phyloP scores from a whole-genome alignment of 2,113 vertebrate genomes.

The Lycaon pictus region DNA sequence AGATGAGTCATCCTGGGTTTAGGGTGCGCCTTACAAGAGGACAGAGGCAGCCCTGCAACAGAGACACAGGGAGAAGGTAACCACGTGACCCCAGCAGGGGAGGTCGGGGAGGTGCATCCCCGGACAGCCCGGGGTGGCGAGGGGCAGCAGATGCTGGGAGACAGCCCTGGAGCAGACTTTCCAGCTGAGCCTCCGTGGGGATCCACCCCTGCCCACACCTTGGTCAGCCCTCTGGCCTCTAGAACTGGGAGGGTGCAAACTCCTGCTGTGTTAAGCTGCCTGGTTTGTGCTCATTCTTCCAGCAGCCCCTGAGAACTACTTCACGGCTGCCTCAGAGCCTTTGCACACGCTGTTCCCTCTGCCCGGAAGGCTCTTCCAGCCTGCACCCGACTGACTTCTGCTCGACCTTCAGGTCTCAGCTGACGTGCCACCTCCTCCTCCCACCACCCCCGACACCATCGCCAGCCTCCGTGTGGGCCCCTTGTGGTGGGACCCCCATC shows the following conservation, averaged over 20 bases:
- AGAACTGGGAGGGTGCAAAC: neutral
- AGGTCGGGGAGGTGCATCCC: neutral
- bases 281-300: neutral
- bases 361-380: neutral
- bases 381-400: neutral
- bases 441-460: neutral
- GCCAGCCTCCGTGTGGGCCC: neutral
- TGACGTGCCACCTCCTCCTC: neutral
- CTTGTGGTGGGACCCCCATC: accelerated
- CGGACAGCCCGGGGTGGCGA: neutral
- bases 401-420: neutral
- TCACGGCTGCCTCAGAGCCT: neutral
- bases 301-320: neutral
- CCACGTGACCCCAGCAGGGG: neutral
- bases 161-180: neutral
- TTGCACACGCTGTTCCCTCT: neutral
- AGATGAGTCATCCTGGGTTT: neutral
- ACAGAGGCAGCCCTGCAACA: neutral
- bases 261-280: neutral
- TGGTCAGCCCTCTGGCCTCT: neutral
- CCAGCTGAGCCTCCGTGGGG: accelerated
- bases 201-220: no score
- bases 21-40: neutral
- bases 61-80: neutral
- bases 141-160: neutral